Evolutionary conservation across 1,140 invertebrate genomes (phyloP), one percentile per base, ranked within the genome.

Genomic region (Drosophila pallidifrons): DNA sequence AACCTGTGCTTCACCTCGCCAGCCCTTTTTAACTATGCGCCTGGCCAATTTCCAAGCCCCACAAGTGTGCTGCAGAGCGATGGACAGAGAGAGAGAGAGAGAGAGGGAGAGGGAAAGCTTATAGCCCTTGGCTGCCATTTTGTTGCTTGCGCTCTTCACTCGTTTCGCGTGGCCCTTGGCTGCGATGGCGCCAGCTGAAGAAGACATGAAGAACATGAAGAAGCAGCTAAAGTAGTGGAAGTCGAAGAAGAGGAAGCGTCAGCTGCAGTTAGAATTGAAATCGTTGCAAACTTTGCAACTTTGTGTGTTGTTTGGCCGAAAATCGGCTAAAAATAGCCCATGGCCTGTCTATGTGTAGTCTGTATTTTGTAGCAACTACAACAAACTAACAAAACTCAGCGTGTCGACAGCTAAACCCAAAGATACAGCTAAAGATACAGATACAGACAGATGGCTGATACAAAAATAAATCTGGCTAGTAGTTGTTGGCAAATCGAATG

Each of bases 11-110:
- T 0, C 30, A 20, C 38, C 46, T 38, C 46, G 20, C n/a, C 38
- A 16, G 8, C 7, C 15, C 15, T 45, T 20, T 20, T 38, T 55
- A 35, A 16, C 52, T 55, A 32, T 55, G 28, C 52, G 52, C 13
- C 51, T 72, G 63, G 72, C 76, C 71, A 79, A 83, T 83, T 83
- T 77, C 32, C 81, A 83, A 83, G 81, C 81, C 81, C 64, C 60
- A 79, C 81, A 83, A 83, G 81, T 82, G 77, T 54, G 51, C 16
- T 4, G 20, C 8, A 49, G 47, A 49, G 47, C 25, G 47, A 49
- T 3, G 11, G 16, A 25, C 16, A 10, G 20, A 20, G 47, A 28
- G 47, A 11, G 16, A 10, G 51, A 54, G 51, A n/a, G 4, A 30
- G 28, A 54, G 30, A n/a, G 51, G 15, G 51, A 25, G 47, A 11